Conservation (phyloP, 1,140 invertebrate species). For the Hyposmocoma kahamanoa region DNA sequence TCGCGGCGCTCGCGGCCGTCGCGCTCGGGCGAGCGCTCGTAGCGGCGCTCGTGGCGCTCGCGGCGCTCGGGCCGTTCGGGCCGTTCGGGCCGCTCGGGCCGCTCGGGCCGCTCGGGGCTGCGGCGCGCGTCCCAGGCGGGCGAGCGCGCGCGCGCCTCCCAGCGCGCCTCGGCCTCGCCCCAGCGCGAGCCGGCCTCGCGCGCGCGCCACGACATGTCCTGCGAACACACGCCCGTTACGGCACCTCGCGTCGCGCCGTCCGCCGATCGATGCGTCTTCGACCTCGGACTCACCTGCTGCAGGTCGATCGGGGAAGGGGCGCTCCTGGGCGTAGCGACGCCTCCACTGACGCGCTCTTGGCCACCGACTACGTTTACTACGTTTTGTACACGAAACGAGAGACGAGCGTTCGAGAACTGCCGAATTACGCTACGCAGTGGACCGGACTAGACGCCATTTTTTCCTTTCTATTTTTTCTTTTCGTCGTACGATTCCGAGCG, state of each 20-base stretch:
- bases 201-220: slow-evolving; percentile 63
- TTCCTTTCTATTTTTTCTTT: no score
- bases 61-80: slow-evolving; percentile 28
- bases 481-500: no score
- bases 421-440: no score
- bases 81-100: slow-evolving; percentile 30
- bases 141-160: slow-evolving; percentile 33
- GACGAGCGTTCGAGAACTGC: no score
- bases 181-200: slow-evolving; percentile 40
- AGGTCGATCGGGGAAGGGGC: no score
- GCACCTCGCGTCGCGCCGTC: not conserved
- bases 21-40: slow-evolving; percentile 16
- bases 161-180: slow-evolving; percentile 28
- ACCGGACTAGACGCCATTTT: no score
- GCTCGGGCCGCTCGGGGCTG: slow-evolving; percentile 37
- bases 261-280: no score
- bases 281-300: no score
- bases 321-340: no score
- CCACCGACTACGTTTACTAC: no score
- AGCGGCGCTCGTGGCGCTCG: slow-evolving; percentile 31
- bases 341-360: no score
- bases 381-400: no score
- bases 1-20: slow-evolving; percentile 31
- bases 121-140: slow-evolving; percentile 53
- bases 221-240: slow-evolving; percentile 40